Evolutionary conservation across 2,113 vertebrate species (phyloP).

Genomic region (Embiotoca jacksoni): DNA sequence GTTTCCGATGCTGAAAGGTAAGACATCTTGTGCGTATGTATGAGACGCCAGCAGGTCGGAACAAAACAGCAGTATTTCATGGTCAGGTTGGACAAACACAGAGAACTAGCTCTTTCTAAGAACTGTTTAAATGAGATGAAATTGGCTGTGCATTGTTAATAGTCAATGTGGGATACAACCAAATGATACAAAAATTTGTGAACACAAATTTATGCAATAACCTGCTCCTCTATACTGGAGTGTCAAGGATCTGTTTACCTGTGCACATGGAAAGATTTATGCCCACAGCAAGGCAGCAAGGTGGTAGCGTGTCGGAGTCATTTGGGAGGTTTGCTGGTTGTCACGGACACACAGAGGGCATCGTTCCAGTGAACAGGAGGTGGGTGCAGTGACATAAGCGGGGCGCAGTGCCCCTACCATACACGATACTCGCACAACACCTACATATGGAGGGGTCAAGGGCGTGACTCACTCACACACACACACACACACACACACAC

Average conservation of each 20-base stretch:
- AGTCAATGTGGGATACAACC: not conserved
- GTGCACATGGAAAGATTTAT: slow-evolving; percentile 15
- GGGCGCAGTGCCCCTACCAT: slow-evolving; percentile 60
- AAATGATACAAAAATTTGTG: not conserved
- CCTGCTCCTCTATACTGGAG: not conserved
- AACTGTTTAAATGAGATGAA: not conserved
- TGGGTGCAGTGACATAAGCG: slow-evolving; percentile 78
- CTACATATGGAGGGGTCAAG: slow-evolving; percentile 78
- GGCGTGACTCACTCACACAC: slow-evolving; percentile 21
- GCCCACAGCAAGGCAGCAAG: slow-evolving; percentile 15
- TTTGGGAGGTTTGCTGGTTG: slow-evolving; percentile 54
- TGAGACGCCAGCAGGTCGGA: too few species aligned
- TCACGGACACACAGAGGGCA: slow-evolving; percentile 71
- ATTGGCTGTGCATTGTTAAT: not conserved
- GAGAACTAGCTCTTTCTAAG: not conserved
- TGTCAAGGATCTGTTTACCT: slow-evolving; percentile 9
- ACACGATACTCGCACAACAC: slow-evolving; percentile 47
- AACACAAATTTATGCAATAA: not conserved
- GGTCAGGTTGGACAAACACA: not conserved
- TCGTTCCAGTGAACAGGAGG: slow-evolving; percentile 71
- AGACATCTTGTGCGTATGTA: too few species aligned
- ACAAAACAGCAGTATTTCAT: too few species aligned
- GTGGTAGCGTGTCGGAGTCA: slow-evolving; percentile 52
- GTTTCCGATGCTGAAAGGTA: too few species aligned
- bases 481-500: too few species aligned